These are phyloP conservation scores for Pholis gunnellus DNA, from an alignment of 2,113 vertebrate species.

Conservation along the genomic window DNA sequence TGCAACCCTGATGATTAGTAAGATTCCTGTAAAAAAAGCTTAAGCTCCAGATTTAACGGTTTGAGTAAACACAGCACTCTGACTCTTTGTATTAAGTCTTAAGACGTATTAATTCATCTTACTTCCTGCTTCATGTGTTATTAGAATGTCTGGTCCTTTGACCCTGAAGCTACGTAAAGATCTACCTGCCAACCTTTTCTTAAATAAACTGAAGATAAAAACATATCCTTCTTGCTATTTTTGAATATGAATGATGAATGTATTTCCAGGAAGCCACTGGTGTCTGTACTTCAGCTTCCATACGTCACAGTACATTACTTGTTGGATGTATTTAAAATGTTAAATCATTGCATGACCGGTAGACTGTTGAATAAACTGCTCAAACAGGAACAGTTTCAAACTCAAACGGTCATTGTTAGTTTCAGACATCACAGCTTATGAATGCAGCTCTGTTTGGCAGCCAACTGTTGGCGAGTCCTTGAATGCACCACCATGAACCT, in stretches of 20 bases:
- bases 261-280: not conserved
- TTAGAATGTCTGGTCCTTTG: not conserved
- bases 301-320: not conserved
- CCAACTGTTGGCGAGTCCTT: slow-evolving; percentile 12
- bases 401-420: not conserved
- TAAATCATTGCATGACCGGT: not conserved
- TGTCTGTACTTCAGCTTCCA: not conserved
- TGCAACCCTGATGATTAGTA: not conserved
- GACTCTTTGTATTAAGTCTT: too few species aligned
- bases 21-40: too few species aligned
- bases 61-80: not conserved
- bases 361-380: not conserved
- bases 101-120: not conserved
- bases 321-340: not conserved
- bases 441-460: slow-evolving; percentile 28
- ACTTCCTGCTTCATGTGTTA: not conserved
- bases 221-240: not conserved
- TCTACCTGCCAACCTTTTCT: not conserved
- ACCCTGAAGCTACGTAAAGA: not conserved
- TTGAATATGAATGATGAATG: not conserved
- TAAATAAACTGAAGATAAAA: not conserved
- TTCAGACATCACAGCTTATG: slow-evolving; percentile 21
- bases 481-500: not conserved
- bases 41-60: not conserved
- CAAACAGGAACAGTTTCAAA: not conserved